Base-by-base conservation (phyloP, 64 coral and sea anemone genomes). In the Actinia equina region DNA sequence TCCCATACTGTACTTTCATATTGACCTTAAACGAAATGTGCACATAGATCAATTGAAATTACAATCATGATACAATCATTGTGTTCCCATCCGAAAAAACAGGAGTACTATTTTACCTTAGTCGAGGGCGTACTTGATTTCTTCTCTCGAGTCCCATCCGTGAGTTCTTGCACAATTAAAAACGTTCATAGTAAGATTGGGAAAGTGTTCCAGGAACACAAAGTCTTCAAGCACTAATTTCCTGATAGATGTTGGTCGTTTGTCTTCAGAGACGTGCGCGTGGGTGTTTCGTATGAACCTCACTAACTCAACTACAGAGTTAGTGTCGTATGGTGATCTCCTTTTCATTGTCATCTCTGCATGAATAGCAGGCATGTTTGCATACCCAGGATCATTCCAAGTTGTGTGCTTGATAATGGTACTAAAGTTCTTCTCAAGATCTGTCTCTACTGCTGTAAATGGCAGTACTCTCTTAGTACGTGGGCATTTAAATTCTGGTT, bases 391-490 rank as follows among this genome's bases (percentile, higher is more conserved):
- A 74, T 74, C 69, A 74, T 74, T 41, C 69, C 69, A 74, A n/a
- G 5, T 22, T n/a, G 22, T 41, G 30, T 26, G 1, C 69, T 74
- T 74, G 22, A 74, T 16, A 6, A 74, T 74, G 22, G 69, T 23
- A 26, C 22, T 41, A 74, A 74, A 74, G 22, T 74, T 41, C 22
- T 74, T 74, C 69, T 74, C 69, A 26, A 74, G 69, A 74, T 74
- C 69, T 74, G 22, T 74, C 69, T 74, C 69, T n/a, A 74, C 69
- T 26, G 3, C 30, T 74, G 69, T 74, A n/a, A 74, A 74, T 74
- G 69, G 69, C 22, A 12, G 1, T 26, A 1, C 30, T 41, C 69
- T 74, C 30, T 74, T 74, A 74, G 69, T 2, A 56, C 54, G 54
- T 56, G 54, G 54, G 54, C 54, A 56, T 56, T 4, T 11, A 56